Evolutionary conservation across 2,888 invertebrate species (phyloP).

Genomic region (Acanthosoma haemorrhoidale): DNA sequence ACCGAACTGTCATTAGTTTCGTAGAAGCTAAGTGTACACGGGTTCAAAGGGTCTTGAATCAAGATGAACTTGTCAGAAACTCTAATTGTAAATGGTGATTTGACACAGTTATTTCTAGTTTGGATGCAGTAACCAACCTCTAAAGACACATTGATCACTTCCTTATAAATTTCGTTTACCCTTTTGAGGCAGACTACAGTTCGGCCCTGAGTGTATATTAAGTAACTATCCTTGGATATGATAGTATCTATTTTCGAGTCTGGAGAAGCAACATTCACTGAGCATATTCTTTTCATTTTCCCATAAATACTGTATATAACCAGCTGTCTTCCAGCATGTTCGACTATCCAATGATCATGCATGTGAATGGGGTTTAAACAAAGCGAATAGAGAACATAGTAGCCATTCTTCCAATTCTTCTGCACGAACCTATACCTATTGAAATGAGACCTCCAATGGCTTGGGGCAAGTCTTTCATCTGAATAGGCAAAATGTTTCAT

Average conservation of each 20-base stretch:
- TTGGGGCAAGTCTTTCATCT: conserved; percentile 4
- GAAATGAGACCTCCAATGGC: conserved; percentile 34
- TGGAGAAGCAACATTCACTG: not conserved
- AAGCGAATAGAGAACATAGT: not conserved
- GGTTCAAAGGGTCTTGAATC: conserved; percentile 2
- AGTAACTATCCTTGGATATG: not conserved
- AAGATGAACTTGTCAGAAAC: conserved; percentile 5
- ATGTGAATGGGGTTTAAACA: not conserved
- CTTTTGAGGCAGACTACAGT: conserved; percentile 13
- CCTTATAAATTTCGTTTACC: not conserved
- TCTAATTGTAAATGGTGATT: not conserved
- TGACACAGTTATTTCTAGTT: not conserved
- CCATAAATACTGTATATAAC: conserved; percentile 3
- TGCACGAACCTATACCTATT: conserved; percentile 31
- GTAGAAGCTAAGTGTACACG: not conserved
- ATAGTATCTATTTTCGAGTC: conserved; percentile 3
- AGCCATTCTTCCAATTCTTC: conserved; percentile 32
- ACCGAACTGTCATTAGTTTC: not conserved
- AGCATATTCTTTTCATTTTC: not conserved
- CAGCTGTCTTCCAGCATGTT: not conserved
- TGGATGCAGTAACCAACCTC: conserved; percentile 5
- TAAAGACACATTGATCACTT: not conserved
- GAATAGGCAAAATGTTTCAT: conserved; percentile 1
- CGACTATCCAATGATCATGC: conserved; percentile 4
- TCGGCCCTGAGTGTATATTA: conserved; percentile 4